phyloP scores from a whole-genome alignment of 2,797 vertebrate genomes.

The Ptychadena robeensis region DNA sequence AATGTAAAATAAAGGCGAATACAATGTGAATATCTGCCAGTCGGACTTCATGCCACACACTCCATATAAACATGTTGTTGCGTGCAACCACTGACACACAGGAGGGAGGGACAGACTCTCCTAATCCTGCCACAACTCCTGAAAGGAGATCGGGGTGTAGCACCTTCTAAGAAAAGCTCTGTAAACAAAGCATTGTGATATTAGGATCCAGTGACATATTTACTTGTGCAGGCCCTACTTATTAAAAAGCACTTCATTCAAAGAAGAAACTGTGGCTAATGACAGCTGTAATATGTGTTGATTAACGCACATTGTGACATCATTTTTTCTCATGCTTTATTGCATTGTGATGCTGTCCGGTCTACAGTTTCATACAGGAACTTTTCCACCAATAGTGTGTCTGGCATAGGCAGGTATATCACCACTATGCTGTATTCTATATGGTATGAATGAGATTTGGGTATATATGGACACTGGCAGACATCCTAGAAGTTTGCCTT shows the following conservation, averaged over 20 bases:
- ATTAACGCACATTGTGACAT: neutral
- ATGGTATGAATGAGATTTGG: too few species aligned
- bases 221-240: neutral
- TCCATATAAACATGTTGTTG: slow-evolving; percentile 31
- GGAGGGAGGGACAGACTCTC: slow-evolving; percentile 24
- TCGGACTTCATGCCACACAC: neutral
- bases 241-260: slow-evolving; percentile 18
- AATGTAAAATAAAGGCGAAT: too few species aligned
- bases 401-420: too few species aligned
- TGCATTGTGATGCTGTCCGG: neutral
- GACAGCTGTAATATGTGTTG: too few species aligned
- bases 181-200: slow-evolving; percentile 52
- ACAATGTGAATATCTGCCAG: neutral
- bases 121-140: slow-evolving; percentile 53
- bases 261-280: neutral
- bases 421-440: too few species aligned
- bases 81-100: slow-evolving; percentile 41
- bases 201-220: slow-evolving; percentile 36
- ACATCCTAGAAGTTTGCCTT: neutral
- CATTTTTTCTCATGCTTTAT: neutral
- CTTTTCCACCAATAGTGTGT: neutral
- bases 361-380: neutral
- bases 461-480: too few species aligned
- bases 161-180: slow-evolving; percentile 55
- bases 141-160: slow-evolving; percentile 55